A percentile compares a stretch with the other conserved stretches of the same genome.
Conservation (phyloP, 2,888 invertebrate species). For the Phortica okadai region DNA sequence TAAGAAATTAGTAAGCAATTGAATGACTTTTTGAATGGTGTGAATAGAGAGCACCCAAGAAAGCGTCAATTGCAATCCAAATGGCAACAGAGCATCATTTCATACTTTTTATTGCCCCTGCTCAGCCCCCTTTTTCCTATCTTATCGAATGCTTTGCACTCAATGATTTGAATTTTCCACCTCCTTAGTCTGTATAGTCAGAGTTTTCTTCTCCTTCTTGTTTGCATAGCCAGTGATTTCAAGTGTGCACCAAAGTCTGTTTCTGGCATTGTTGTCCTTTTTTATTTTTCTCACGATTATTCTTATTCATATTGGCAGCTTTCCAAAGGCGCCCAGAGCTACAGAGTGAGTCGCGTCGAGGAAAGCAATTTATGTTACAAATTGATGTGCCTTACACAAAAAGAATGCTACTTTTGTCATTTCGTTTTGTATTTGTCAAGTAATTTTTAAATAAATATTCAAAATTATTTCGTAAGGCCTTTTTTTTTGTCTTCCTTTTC, state of each 20-base stretch:
- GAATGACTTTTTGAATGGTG: background rate
- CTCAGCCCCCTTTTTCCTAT: background rate
- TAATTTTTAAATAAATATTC: constrained; percentile 4
- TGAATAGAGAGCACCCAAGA: background rate
- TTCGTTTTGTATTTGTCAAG: background rate
- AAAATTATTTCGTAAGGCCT: background rate
- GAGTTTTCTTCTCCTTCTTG: background rate
- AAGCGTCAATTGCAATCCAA: background rate
- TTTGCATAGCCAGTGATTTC: background rate
- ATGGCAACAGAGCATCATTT: background rate
- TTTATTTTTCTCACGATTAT: constrained; percentile 9
- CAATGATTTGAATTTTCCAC: background rate
- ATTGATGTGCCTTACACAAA: background rate
- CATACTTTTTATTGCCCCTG: background rate
- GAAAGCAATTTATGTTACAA: background rate
- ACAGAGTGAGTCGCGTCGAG: background rate
- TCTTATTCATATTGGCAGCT: constrained; percentile 7
- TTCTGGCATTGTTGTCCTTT: background rate
- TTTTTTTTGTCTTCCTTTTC: background rate
- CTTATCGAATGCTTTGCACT: background rate
- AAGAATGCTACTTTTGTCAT: background rate
- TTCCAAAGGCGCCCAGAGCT: background rate
- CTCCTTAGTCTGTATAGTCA: too few species aligned
- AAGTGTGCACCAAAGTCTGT: background rate
- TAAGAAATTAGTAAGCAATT: too few species aligned